A percentile compares a stretch with the other conserved stretches of the same genome.
Conservation (phyloP, 2,113 vertebrate species). For the Mesembrinibis cayennensis region DNA sequence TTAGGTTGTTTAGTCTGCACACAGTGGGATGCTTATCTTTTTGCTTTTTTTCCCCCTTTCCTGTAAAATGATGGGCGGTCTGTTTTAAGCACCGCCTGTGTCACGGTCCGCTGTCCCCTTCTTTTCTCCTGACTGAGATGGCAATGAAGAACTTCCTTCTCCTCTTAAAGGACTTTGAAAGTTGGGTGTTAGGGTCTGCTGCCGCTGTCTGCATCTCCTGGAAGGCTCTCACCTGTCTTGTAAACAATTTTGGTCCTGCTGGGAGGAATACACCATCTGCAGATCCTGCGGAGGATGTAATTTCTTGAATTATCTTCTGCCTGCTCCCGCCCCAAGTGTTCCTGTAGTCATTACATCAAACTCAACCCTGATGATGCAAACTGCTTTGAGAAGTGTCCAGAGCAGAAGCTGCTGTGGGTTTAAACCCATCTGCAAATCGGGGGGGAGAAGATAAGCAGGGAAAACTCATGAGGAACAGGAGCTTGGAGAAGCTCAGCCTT, state of each 20-base stretch:
- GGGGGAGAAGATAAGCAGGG: neutral
- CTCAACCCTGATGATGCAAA: neutral
- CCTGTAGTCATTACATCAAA: neutral
- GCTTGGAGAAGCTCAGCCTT: neutral
- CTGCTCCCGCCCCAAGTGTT: neutral
- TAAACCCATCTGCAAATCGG: neutral
- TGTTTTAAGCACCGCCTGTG: neutral
- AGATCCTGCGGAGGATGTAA: neutral
- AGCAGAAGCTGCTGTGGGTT: neutral
- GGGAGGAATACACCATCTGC: neutral
- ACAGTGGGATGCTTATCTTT: neutral
- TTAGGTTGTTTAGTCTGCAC: neutral
- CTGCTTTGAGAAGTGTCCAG: neutral
- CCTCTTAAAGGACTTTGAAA: neutral
- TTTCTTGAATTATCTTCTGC: neutral
- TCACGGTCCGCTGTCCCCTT: neutral
- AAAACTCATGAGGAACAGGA: neutral
- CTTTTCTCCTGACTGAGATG: neutral
- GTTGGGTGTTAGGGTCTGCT: neutral
- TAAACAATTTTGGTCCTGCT: neutral
- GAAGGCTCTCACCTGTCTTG: neutral
- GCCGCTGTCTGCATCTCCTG: neutral
- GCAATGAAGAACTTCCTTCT: neutral
- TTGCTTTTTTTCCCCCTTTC: too few relatives aligned
- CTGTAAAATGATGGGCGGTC: neutral